Conservation (phyloP, 2,888 invertebrate species). For the Dioctria linearis region DNA sequence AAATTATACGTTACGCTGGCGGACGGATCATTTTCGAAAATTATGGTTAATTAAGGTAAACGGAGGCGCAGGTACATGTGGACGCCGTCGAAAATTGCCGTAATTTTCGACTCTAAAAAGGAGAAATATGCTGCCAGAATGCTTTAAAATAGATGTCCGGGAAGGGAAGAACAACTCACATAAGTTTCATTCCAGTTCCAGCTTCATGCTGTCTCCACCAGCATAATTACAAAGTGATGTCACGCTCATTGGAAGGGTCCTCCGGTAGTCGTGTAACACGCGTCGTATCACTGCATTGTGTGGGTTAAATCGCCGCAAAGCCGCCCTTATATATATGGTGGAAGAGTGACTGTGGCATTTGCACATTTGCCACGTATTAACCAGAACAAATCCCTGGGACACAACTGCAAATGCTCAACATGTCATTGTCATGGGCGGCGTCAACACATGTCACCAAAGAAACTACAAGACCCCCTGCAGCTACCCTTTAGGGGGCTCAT, state of each 20-base stretch:
- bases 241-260: slow-evolving; percentile 17
- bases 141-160: slow-evolving; percentile 44
- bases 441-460: slow-evolving; percentile 61
- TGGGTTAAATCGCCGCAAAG: slow-evolving; percentile 40
- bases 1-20: slow-evolving; percentile 66
- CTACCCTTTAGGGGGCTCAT: slow-evolving; percentile 20
- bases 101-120: slow-evolving; percentile 47
- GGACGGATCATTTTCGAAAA: slow-evolving; percentile 62
- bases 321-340: slow-evolving; percentile 24
- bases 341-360: slow-evolving; percentile 46
- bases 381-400: slow-evolving; percentile 45
- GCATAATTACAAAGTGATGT: not conserved
- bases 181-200: not conserved
- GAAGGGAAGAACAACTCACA: slow-evolving; percentile 7
- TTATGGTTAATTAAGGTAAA: slow-evolving; percentile 70
- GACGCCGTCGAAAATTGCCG: slow-evolving; percentile 47
- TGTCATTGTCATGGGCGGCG: slow-evolving; percentile 60
- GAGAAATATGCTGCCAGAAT: slow-evolving; percentile 35
- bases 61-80: slow-evolving; percentile 64
- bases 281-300: slow-evolving; percentile 5
- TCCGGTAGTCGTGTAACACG: slow-evolving; percentile 30
- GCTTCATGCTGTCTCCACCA: not conserved
- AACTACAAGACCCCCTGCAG: slow-evolving; percentile 52
- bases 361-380: slow-evolving; percentile 47
- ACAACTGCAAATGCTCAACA: slow-evolving; percentile 55